phyloP scores from a whole-genome alignment of 2,888 invertebrate genomes.

The Myopa testacea region DNA sequence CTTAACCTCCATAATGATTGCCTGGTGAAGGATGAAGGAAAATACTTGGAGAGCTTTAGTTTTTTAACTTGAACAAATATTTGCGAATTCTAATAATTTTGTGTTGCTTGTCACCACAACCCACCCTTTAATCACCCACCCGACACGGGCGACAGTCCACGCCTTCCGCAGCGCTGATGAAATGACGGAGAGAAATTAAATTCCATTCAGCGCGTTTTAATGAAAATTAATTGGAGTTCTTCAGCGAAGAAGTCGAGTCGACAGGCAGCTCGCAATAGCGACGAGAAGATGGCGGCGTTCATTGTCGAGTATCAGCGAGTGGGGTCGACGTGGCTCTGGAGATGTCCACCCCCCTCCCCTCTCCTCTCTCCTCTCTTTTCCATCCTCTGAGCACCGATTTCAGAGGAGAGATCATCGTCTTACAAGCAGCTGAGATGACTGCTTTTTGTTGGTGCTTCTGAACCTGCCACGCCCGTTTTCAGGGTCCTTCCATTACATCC shows the following conservation, averaged over 20 bases:
- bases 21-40: constrained; percentile 9
- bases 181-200: constrained; percentile 56
- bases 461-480: background rate
- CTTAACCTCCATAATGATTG: background rate
- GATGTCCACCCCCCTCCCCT: too few relatives aligned
- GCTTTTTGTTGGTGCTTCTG: background rate
- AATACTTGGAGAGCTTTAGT: constrained; percentile 32
- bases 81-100: constrained; percentile 14
- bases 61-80: constrained; percentile 23
- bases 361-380: too few relatives aligned
- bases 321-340: too few relatives aligned
- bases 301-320: background rate
- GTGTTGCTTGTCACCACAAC: background rate
- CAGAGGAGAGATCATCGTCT: background rate
- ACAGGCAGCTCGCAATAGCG: background rate
- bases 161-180: constrained; percentile 21
- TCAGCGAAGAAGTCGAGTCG: constrained; percentile 34
- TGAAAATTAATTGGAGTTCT: constrained; percentile 60
- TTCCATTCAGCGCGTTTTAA: constrained; percentile 60
- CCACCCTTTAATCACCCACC: background rate
- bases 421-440: background rate
- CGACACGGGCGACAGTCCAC: too few relatives aligned
- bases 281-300: constrained; percentile 4
- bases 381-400: background rate
- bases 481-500: constrained; percentile 50